Percentiles rank a stretch among this genome's conserved stretches.
Evolutionary conservation across 2,797 vertebrate species (phyloP).

Genomic region (Nothura maculosa): DNA sequence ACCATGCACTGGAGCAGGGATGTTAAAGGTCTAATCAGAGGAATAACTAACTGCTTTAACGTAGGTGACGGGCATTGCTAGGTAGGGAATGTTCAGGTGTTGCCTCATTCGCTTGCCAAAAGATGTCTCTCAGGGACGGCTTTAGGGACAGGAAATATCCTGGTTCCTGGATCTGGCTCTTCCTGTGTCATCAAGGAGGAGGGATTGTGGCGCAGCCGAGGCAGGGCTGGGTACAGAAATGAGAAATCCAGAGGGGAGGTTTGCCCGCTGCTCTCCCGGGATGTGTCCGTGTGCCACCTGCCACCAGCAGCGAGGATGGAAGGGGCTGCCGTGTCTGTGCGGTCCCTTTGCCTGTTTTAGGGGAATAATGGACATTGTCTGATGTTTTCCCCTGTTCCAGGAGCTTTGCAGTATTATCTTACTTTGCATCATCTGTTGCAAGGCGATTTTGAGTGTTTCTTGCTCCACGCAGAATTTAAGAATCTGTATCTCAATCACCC

Average conservation of each 20-base stretch:
- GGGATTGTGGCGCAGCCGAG: neutral
- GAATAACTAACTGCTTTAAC: neutral
- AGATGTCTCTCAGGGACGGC: neutral
- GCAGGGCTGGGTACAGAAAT: neutral
- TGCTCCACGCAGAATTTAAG: slow-evolving; percentile 34
- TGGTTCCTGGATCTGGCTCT: neutral
- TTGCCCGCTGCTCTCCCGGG: neutral
- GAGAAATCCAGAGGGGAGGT: neutral
- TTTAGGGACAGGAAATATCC: neutral
- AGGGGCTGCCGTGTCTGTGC: slow-evolving; percentile 4
- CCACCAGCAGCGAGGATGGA: neutral
- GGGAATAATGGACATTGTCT: neutral
- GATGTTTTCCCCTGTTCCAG: slow-evolving; percentile 41
- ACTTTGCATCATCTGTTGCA: slow-evolving; percentile 60
- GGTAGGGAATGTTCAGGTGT: neutral
- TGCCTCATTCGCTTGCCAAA: neutral
- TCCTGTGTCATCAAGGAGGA: neutral
- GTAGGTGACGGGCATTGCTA: neutral
- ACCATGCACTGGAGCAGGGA: neutral
- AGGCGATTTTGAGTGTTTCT: slow-evolving; percentile 59
- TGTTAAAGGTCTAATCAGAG: neutral
- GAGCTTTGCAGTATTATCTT: slow-evolving; percentile 54
- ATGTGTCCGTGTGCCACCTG: rapidly evolving
- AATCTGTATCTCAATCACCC: neutral
- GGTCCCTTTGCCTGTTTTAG: neutral